These are phyloP conservation scores for Anoplopoma fimbria DNA, from an alignment of 2,113 vertebrate genomes.

Conservation along the genomic window DNA sequence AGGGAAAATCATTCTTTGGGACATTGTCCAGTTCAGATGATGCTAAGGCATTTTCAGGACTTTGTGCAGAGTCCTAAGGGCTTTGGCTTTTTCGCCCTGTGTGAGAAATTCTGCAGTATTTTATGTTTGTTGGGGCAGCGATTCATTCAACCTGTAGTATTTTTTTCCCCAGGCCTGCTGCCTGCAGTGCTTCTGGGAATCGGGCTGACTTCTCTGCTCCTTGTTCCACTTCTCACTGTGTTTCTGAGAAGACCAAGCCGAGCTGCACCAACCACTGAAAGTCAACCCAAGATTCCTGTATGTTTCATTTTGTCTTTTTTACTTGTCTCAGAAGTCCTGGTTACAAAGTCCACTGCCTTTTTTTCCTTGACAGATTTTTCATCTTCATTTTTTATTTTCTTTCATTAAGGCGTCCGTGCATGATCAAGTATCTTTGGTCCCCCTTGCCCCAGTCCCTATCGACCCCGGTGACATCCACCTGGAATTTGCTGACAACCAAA, in stretches of 20 bases:
- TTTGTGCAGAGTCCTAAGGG: neutral
- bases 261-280: neutral
- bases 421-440: conserved; percentile 34
- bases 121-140: neutral
- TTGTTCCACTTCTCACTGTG: conserved; percentile 40
- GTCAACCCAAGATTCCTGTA: conserved; percentile 71
- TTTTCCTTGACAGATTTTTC: neutral
- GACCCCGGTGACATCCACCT: conserved; percentile 62
- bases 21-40: too few relatives aligned
- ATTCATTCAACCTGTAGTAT: neutral
- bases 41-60: too few relatives aligned
- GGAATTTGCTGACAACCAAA: conserved; percentile 50
- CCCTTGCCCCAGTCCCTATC: conserved; percentile 22
- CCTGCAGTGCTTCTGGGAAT: conserved; percentile 29
- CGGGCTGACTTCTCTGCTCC: conserved; percentile 40
- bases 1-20: too few relatives aligned
- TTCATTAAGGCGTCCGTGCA: conserved; percentile 17
- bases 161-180: conserved; percentile 54
- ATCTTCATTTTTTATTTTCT: neutral
- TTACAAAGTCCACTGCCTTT: neutral
- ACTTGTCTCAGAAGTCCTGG: neutral
- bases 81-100: neutral
- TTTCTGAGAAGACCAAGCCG: conserved; percentile 37
- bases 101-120: neutral
- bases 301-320: neutral